A percentile compares a stretch with the other conserved stretches of the same genome.
These are phyloP conservation scores for Alexandromys fortis DNA, from an alignment of 2,113 vertebrate species.

Conservation along the genomic window DNA sequence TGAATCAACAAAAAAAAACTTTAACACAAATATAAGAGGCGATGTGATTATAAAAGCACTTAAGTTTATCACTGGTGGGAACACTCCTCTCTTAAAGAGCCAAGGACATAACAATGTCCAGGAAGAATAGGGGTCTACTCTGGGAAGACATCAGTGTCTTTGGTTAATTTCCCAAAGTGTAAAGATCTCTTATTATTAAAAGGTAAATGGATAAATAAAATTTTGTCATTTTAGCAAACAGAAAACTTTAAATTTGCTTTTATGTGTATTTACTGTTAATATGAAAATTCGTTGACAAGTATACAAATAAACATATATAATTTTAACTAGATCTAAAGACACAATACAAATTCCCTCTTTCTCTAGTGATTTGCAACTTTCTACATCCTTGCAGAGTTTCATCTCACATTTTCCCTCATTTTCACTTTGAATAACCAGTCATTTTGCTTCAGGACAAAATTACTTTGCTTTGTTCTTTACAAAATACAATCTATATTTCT, in stretches of 20 bases:
- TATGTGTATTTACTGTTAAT: background rate
- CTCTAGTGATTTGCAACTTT: background rate
- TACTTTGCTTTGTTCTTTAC: background rate
- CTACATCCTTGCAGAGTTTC: background rate
- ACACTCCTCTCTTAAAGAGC: background rate
- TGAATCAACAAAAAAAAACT: background rate
- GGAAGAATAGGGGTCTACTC: background rate
- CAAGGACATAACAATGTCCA: background rate
- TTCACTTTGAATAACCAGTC: background rate
- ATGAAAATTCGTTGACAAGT: background rate
- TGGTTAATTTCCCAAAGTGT: background rate
- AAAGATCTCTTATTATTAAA: background rate
- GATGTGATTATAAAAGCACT: background rate
- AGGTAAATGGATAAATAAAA: background rate
- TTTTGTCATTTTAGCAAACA: background rate
- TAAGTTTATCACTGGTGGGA: background rate
- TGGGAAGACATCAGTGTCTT: background rate
- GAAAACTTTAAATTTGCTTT: background rate
- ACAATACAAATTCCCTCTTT: background rate
- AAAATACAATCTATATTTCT: background rate
- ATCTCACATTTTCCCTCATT: background rate
- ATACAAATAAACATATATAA: background rate
- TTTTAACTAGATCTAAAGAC: background rate
- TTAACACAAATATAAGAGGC: background rate
- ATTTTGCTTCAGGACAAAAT: background rate